Base-by-base conservation (phyloP, 30 jellyfish, hydroid and myxozoan genomes). In the Aurelia sp. region DNA sequence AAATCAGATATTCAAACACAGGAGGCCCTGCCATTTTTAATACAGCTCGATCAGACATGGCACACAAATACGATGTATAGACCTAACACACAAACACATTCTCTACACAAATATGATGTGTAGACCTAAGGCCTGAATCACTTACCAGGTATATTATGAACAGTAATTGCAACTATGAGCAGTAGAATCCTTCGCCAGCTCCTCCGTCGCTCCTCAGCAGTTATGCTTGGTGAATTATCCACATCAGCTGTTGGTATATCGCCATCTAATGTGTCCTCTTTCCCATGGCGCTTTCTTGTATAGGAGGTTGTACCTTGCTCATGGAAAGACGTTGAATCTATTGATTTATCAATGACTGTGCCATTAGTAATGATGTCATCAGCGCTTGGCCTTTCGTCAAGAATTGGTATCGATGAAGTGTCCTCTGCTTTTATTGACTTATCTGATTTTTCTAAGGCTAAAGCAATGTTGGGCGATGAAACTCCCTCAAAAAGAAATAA, bases 81-180 rank as follows among this genome's bases (percentile, higher is more conserved):
- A 38, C 10, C 9, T 38, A 4, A 38, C n/a, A n/a, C n/a, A n/a
- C n/a, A n/a, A n/a, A n/a, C n/a, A n/a, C n/a, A n/a, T n/a, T n/a
- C n/a, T n/a, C n/a, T n/a, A n/a, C n/a, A n/a, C n/a, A n/a, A n/a
- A n/a, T n/a, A 38, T 8, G 3, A 38, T 38, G 50, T 38, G 10
- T 4, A 4, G 10, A 38, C 10, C 9, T 38, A 4, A 38, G 50
- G 50, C 50, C 50, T 38, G 9, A 38, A 38, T 38, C 7, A 38
- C 50, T 72, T 65, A 93, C 98, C 98, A 74, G 98, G 98, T 18
- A 93, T 70, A 60, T 93, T 93, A 63, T 93, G 98, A 53, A 93
- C 96, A 53, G 98, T 93, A 8, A 93, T 93, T 38, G 98, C 98
- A 17, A 93, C 91, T 41, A 88, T 87, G 31, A 93, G 92, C 31